A percentile compares a stretch with the other conserved stretches of the same genome.
These are phyloP conservation scores for Pagrus major DNA, from an alignment of 2,113 vertebrate species.

Conservation along the genomic window DNA sequence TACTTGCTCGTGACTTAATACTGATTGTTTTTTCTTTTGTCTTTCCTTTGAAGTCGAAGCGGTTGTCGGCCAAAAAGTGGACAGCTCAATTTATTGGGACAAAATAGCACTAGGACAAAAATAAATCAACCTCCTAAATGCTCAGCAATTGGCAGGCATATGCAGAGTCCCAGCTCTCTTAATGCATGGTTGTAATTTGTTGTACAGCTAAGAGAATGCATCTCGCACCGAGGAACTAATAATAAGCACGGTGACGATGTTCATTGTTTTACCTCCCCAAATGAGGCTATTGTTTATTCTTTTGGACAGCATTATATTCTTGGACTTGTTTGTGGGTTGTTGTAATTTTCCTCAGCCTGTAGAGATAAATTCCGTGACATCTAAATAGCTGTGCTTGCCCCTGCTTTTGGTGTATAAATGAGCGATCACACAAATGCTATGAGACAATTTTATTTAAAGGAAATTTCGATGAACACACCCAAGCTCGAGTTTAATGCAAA, in stretches of 20 bases:
- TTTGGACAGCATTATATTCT: slow-evolving; percentile 32
- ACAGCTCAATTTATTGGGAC: background rate
- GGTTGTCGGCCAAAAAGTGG: background rate
- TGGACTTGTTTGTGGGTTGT: slow-evolving; percentile 4
- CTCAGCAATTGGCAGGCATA: background rate
- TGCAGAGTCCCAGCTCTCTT: slow-evolving; percentile 11
- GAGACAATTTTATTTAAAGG: slow-evolving; percentile 16
- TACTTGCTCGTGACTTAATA: slow-evolving; percentile 7
- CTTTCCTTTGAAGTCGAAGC: background rate
- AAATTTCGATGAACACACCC: background rate
- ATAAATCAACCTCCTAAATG: slow-evolving; percentile 10
- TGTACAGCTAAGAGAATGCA: slow-evolving; percentile 25
- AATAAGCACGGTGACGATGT: slow-evolving; percentile 23
- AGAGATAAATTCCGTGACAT: slow-evolving; percentile 36
- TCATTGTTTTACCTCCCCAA: slow-evolving; percentile 28
- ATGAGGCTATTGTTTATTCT: slow-evolving; percentile 26
- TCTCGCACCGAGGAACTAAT: slow-evolving; percentile 5
- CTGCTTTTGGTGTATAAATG: background rate
- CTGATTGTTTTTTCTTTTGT: background rate
- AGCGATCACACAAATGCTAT: background rate
- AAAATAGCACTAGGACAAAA: background rate
- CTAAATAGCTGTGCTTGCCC: slow-evolving; percentile 14
- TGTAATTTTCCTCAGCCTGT: slow-evolving; percentile 30
- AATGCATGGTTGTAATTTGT: background rate
- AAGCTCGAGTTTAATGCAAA: background rate